Evolutionary conservation across 2,797 vertebrate species (phyloP).

Genomic region (Salmo trutta): DNA sequence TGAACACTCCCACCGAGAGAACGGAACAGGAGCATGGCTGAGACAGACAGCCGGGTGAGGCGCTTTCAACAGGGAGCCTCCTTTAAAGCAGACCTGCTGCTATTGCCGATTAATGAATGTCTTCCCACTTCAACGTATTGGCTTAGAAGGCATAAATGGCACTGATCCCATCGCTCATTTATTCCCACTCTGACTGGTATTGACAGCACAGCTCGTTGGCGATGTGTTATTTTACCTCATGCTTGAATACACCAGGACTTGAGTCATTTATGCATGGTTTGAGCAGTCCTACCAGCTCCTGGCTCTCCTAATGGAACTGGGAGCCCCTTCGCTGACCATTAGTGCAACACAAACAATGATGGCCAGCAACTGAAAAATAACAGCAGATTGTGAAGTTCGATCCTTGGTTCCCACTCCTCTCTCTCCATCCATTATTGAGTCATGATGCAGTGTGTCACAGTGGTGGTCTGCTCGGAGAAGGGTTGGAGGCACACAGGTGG

Average conservation of each 20-base stretch:
- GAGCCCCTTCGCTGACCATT: constrained; percentile 35
- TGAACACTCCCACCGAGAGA: neutral
- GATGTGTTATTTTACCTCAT: constrained; percentile 7
- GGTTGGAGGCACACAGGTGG: neutral
- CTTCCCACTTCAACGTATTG: constrained; percentile 57
- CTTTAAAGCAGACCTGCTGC: neutral
- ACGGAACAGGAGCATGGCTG: neutral
- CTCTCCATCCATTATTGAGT: neutral
- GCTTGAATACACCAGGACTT: constrained; percentile 24
- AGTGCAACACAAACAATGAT: constrained; percentile 27
- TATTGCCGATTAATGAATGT: constrained; percentile 59
- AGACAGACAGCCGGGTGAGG: neutral
- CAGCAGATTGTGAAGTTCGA: neutral
- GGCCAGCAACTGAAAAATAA: neutral
- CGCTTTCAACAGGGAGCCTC: neutral
- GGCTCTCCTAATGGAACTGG: constrained; percentile 19
- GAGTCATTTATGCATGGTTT: constrained; percentile 37
- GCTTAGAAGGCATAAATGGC: constrained; percentile 58
- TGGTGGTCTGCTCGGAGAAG: neutral
- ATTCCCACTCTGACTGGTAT: constrained; percentile 46
- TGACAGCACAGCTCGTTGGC: constrained; percentile 11
- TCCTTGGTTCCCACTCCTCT: neutral
- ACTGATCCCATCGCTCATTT: constrained; percentile 52
- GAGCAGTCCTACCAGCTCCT: neutral
- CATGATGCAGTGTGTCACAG: neutral